These are phyloP conservation scores for Hippocampus kuda DNA, from an alignment of 2,797 vertebrate genomes.

Conservation along the genomic window DNA sequence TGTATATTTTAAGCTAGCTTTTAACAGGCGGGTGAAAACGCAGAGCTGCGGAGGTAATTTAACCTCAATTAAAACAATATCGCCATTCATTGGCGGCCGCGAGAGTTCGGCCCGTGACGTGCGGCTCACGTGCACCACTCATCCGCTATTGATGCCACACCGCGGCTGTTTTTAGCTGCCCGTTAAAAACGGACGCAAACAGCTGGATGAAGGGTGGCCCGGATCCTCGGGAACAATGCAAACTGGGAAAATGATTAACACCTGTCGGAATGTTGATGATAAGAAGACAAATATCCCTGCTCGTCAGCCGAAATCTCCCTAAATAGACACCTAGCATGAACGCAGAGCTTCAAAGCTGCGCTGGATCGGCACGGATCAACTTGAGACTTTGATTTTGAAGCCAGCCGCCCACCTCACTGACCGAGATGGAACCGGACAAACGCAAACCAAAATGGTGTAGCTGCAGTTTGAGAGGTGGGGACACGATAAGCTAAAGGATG, in stretches of 20 bases:
- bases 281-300: not conserved
- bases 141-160: slow-evolving; percentile 25
- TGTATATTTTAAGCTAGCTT: too few relatives aligned
- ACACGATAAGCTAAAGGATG: too few relatives aligned
- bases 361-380: not conserved
- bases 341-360: slow-evolving; percentile 53
- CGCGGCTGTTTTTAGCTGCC: slow-evolving; percentile 36
- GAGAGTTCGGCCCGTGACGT: slow-evolving; percentile 24
- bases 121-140: slow-evolving; percentile 19
- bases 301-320: not conserved
- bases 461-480: too few relatives aligned
- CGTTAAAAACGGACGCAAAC: slow-evolving; percentile 22
- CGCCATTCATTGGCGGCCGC: slow-evolving; percentile 10
- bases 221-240: not conserved
- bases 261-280: not conserved
- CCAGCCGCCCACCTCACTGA: not conserved
- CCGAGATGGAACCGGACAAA: not conserved
- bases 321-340: slow-evolving; percentile 42
- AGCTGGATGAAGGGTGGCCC: slow-evolving; percentile 25
- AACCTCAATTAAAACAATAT: not conserved
- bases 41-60: not conserved
- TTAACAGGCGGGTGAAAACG: too few relatives aligned
- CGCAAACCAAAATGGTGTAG: not conserved
- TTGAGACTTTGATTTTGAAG: not conserved
- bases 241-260: not conserved